These are phyloP conservation scores for honey bee (Apis mellifera) DNA, from an alignment of 1,140 invertebrate genomes.

Conservation along the genomic window DNA sequence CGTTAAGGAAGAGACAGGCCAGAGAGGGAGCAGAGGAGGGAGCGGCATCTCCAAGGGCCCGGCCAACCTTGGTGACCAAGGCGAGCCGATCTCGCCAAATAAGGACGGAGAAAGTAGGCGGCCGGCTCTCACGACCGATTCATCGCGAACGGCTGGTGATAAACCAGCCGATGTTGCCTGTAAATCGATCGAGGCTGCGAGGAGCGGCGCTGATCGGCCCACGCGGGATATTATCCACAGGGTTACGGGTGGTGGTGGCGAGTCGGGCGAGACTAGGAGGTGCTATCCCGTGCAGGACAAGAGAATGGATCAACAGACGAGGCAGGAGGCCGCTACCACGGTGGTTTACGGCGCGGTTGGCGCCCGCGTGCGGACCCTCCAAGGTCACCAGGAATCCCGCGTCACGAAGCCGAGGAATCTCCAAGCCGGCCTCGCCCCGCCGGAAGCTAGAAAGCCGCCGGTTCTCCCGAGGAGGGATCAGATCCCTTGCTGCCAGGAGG, in stretches of 20 bases:
- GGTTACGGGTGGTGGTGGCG: not conserved
- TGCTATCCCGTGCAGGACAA: constrained; percentile 19
- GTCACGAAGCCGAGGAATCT: constrained; percentile 38
- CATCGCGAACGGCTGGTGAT: constrained; percentile 35
- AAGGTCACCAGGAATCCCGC: constrained; percentile 52
- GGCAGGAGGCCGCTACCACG: constrained; percentile 19
- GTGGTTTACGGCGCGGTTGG: constrained; percentile 51
- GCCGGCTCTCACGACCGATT: constrained; percentile 49
- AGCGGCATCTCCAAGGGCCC: constrained; percentile 52
- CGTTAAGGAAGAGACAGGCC: constrained; percentile 60
- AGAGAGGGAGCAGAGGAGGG: constrained; percentile 35
- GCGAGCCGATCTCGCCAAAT: constrained; percentile 69
- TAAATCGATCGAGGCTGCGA: constrained; percentile 56
- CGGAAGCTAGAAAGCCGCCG: constrained; percentile 42
- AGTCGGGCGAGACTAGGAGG: constrained; percentile 17
- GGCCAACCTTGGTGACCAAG: constrained; percentile 51
- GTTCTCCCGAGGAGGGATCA: constrained; percentile 30
- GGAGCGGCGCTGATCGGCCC: constrained; percentile 37
- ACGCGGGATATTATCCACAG: constrained; percentile 36
- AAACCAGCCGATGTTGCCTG: constrained; percentile 54
- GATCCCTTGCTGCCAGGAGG: constrained; percentile 1
- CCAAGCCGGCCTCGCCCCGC: constrained; percentile 1
- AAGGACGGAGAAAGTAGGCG: constrained; percentile 73
- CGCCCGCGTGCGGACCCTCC: constrained; percentile 49
- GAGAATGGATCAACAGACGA: constrained; percentile 36